Conservation (phyloP, 2,888 invertebrate species). For the Neuroscelio doddi region DNA sequence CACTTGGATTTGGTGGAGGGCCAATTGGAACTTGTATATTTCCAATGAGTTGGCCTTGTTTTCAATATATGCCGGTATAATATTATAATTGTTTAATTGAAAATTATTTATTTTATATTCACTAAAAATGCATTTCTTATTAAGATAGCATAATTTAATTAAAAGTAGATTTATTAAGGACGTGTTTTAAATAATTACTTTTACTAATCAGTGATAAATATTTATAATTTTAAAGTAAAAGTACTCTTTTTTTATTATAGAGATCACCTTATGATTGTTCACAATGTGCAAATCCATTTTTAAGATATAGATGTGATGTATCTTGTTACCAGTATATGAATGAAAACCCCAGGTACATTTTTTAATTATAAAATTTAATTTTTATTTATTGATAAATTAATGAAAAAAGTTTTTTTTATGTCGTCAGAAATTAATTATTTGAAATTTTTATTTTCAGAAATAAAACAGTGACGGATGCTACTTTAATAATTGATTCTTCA, state of each 20-base stretch:
- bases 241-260: constrained; percentile 16
- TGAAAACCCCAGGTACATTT: constrained; percentile 6
- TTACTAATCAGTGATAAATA: background rate
- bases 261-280: constrained; percentile 61
- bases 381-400: background rate
- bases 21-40: constrained; percentile 41
- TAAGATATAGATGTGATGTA: constrained; percentile 54
- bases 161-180: too few species aligned
- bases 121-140: too few species aligned
- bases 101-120: too few species aligned
- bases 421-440: too few species aligned
- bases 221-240: background rate
- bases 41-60: constrained; percentile 50
- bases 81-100: background rate
- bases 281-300: constrained; percentile 52
- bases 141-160: background rate
- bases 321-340: constrained; percentile 47
- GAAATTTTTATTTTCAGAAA: background rate
- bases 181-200: too few species aligned
- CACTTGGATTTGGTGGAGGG: constrained; percentile 50
- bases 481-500: background rate
- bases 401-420: too few species aligned
- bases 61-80: constrained; percentile 41
- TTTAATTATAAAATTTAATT: background rate
- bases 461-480: background rate